Base-by-base conservation (phyloP, 2,797 vertebrate genomes). In the Clarias fuscus region DNA sequence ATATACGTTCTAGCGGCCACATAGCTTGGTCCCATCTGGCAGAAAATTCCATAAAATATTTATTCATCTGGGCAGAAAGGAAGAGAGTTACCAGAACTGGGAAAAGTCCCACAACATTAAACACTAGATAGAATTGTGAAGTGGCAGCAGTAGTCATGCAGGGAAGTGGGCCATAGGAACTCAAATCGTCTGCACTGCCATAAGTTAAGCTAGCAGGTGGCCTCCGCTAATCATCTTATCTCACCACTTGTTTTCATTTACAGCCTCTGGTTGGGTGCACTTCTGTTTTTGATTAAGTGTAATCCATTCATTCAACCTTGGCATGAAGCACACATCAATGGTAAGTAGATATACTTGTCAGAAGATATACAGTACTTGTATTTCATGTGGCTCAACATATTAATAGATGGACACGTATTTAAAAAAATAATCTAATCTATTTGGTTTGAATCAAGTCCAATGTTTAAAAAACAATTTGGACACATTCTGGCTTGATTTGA, bases 121-220 rank as follows among this genome's bases (percentile, higher is more conserved):
- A 96, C 97, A 98, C 96, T 95, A 95, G 96, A 94, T 91, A 91
- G 93, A 95, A 94, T 96, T 97, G 94, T 95, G 94, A 96, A 97
- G 96, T 96, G 96, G 94, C 94, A 94, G 96, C 96, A 95, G 95
- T 95, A 94, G 96, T 96, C 97, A 96, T 94, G 96, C 95, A 93
- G 96, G 96, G 97, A 96, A 96, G 95, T 95, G 96, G 96, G 95
- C 97, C 96, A 91, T 97, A 98, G 97, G 97, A 99, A 98, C 97
- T 96, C 97, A 98, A 97, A 98, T 96, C 96, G 95, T 94, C 94
- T 93, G 88, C 92, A 90, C 92, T 93, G 96, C 96, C 95, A 96
- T 94, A 95, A 96, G 95, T 95, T 93, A 94, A 96, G 94, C 96
- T 97, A 97, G 96, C 97, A 99, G 97, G 97, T 98, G 97, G 97